Evolutionary conservation across 2,113 vertebrate genomes (phyloP).

Genomic region (Apodemus speciosus): DNA sequence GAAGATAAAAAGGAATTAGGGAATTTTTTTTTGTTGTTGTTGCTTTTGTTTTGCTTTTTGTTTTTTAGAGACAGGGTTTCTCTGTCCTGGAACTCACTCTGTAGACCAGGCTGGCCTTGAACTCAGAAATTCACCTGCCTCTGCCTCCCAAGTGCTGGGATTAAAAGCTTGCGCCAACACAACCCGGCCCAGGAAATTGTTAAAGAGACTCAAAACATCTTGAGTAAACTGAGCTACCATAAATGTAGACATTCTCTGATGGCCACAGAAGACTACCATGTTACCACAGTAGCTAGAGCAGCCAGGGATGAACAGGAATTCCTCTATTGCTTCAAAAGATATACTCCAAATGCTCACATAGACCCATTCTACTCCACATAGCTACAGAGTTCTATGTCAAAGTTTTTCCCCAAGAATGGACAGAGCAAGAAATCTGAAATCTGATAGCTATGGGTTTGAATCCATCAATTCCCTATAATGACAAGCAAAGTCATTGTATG

Average conservation of each 20-base stretch:
- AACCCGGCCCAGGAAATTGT: neutral
- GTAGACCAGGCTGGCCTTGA: too few species aligned
- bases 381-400: neutral
- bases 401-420: neutral
- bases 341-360: neutral
- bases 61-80: too few species aligned
- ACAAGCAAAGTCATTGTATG: neutral
- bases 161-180: too few species aligned
- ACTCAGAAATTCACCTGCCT: too few species aligned
- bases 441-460: neutral
- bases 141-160: too few species aligned
- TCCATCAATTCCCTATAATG: neutral
- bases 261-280: neutral
- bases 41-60: too few species aligned
- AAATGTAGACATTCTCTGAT: neutral
- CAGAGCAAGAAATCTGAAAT: neutral
- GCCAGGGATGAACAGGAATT: neutral
- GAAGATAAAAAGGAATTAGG: constrained; percentile 29
- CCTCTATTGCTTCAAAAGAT: neutral
- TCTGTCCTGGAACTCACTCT: too few species aligned
- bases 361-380: neutral
- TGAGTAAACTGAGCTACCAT: neutral
- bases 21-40: neutral
- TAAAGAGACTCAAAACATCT: neutral
- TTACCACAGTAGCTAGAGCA: neutral